Percentiles rank a stretch among this genome's conserved stretches.
phyloP scores from a whole-genome alignment of 2,888 invertebrate genomes.

The Agriopis aurantiaria region DNA sequence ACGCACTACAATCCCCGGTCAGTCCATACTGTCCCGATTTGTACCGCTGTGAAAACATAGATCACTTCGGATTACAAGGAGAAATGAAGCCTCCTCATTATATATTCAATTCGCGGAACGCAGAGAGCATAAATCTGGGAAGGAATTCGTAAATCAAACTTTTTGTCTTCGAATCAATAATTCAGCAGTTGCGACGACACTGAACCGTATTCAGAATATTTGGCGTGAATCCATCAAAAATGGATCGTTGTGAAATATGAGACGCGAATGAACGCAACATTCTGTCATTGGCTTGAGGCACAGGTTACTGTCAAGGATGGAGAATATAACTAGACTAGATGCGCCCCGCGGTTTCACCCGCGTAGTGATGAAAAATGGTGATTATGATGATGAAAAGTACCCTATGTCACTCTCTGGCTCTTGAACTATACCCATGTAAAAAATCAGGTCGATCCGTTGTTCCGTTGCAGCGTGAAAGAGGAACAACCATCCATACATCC shows the following conservation, averaged over 20 bases:
- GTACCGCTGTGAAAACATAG: constrained; percentile 33
- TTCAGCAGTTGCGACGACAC: constrained; percentile 62
- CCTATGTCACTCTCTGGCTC: no score
- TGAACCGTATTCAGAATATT: constrained; percentile 42
- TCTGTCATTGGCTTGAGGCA: constrained; percentile 8
- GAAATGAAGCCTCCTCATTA: constrained; percentile 58
- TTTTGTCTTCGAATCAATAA: constrained; percentile 76
- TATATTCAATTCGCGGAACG: constrained; percentile 75
- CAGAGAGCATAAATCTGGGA: constrained; percentile 71
- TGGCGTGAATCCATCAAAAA: constrained; percentile 41
- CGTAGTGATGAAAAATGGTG: no score
- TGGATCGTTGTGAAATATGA: constrained; percentile 40
- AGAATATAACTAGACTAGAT: no score
- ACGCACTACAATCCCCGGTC: no score
- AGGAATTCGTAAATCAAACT: constrained; percentile 76
- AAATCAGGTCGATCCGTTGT: no score
- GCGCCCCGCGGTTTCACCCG: no score
- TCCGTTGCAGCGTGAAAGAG: no score
- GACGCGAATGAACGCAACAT: constrained; percentile 22
- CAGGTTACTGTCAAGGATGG: no score
- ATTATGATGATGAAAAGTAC: no score
- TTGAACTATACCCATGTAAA: no score
- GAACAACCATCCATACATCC: no score
- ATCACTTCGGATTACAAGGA: constrained; percentile 50
- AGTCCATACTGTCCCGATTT: constrained; percentile 14